A percentile compares a stretch with the other conserved stretches of the same genome.
phyloP scores from a whole-genome alignment of 1,140 invertebrate genomes.

The Trachymyrmex cornetzi region DNA sequence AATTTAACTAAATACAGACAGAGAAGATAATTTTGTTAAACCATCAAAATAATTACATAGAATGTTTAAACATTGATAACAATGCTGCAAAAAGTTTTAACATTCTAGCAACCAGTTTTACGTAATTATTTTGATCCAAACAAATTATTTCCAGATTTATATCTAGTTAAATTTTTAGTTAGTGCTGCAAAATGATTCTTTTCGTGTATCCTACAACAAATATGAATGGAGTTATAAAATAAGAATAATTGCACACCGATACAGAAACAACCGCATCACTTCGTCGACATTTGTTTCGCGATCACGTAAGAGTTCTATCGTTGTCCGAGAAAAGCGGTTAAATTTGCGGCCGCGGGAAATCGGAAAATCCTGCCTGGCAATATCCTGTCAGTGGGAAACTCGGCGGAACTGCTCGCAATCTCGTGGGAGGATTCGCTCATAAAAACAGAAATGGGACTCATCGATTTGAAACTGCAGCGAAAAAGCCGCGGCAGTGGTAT shows the following conservation, averaged over 20 bases:
- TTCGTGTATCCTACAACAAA: not conserved
- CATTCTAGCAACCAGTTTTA: no score
- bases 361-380: conserved; percentile 23
- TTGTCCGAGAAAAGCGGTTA: not conserved
- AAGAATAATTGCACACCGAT: not conserved
- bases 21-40: no score
- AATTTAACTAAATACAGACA: no score
- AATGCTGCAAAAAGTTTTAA: no score
- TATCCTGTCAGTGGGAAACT: conserved; percentile 36
- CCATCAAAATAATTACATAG: no score
- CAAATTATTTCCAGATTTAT: no score
- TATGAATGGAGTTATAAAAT: not conserved
- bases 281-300: conserved; percentile 17
- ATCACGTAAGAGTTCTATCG: conserved; percentile 33
- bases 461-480: conserved; percentile 42
- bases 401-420: conserved; percentile 42
- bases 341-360: conserved; percentile 44
- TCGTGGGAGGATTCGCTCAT: conserved; percentile 33
- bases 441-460: conserved; percentile 21
- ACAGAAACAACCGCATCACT: conserved; percentile 15
- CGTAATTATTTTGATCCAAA: no score
- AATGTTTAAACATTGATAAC: no score
- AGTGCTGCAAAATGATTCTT: no score
- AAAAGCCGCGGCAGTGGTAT: conserved; percentile 7
- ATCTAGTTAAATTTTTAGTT: no score